These are phyloP conservation scores for Eretmocerus hayati DNA, from an alignment of 2,888 invertebrate genomes.

Conservation along the genomic window DNA sequence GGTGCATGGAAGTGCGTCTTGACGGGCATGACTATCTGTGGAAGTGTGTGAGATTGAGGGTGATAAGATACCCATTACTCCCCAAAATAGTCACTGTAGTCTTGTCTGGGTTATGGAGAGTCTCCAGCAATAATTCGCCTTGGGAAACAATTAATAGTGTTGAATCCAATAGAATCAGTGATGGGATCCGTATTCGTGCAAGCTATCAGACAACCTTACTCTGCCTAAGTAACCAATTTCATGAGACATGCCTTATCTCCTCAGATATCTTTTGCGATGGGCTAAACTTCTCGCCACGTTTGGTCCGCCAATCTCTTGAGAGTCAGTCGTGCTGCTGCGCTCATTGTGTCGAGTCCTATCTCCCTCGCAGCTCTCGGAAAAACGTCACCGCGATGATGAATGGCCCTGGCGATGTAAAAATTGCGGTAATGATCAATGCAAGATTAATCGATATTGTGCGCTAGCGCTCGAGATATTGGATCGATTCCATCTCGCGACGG, in stretches of 20 bases:
- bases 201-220: slow-evolving; percentile 6
- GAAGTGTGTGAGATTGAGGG: too few relatives aligned
- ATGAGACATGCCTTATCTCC: slow-evolving; percentile 14
- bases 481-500: slow-evolving; percentile 19
- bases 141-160: too few relatives aligned
- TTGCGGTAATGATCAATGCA: slow-evolving; percentile 23
- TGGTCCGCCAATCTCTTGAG: slow-evolving; percentile 17
- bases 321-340: not conserved
- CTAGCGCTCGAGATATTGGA: slow-evolving; percentile 13
- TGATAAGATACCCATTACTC: too few relatives aligned
- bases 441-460: slow-evolving; percentile 23
- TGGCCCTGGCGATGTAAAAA: slow-evolving; percentile 18
- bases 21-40: too few relatives aligned
- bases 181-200: not conserved
- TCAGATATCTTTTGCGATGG: slow-evolving; percentile 14
- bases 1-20: too few relatives aligned
- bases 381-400: slow-evolving; percentile 18
- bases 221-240: slow-evolving; percentile 14
- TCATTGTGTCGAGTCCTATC: not conserved
- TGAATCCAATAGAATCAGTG: too few relatives aligned
- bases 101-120: too few relatives aligned
- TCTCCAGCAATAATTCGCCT: too few relatives aligned
- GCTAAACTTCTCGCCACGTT: slow-evolving; percentile 20
- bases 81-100: too few relatives aligned
- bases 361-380: not conserved